A percentile compares a stretch with the other conserved stretches of the same genome.
Conservation (phyloP, 2,113 vertebrate genomes). For the Anoplopoma fimbria region DNA sequence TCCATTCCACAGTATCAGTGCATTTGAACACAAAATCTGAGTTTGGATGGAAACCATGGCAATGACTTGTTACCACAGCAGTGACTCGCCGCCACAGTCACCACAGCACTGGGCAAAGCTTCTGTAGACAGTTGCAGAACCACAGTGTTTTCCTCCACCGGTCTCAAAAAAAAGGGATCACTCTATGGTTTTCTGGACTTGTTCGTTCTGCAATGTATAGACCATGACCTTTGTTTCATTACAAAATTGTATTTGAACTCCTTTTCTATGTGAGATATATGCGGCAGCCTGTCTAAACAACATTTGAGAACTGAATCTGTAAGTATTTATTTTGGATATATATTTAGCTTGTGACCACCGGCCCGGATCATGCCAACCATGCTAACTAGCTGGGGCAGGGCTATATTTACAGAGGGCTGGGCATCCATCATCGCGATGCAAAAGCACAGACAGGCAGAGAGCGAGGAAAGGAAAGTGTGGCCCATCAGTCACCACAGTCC, state of each 20-base stretch:
- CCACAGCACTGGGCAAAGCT: constrained; percentile 67
- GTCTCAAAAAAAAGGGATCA: constrained; percentile 44
- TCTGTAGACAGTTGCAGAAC: constrained; percentile 62
- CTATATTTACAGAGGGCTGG: constrained; percentile 83
- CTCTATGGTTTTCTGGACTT: constrained; percentile 21
- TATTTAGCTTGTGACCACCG: constrained; percentile 80
- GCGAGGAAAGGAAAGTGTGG: constrained; percentile 81
- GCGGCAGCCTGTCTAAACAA: constrained; percentile 68
- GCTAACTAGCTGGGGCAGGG: constrained; percentile 81
- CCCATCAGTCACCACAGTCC: constrained; percentile 75
- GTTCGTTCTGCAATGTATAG: constrained; percentile 26
- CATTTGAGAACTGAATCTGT: constrained; percentile 75
- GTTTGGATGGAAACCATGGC: constrained; percentile 77
- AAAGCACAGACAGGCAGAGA: constrained; percentile 70
- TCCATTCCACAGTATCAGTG: constrained; percentile 72
- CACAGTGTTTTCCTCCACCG: constrained; percentile 64
- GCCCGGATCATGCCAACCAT: constrained; percentile 80
- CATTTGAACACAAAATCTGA: constrained; percentile 54
- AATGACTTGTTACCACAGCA: constrained; percentile 73
- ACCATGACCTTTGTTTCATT: constrained; percentile 26
- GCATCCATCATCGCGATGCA: constrained; percentile 76
- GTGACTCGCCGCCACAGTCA: constrained; percentile 75
- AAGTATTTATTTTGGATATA: constrained; percentile 83
- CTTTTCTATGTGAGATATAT: constrained; percentile 57
- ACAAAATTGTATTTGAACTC: constrained; percentile 37